phyloP scores from a whole-genome alignment of 2,113 vertebrate species.

The Vidua macroura region DNA sequence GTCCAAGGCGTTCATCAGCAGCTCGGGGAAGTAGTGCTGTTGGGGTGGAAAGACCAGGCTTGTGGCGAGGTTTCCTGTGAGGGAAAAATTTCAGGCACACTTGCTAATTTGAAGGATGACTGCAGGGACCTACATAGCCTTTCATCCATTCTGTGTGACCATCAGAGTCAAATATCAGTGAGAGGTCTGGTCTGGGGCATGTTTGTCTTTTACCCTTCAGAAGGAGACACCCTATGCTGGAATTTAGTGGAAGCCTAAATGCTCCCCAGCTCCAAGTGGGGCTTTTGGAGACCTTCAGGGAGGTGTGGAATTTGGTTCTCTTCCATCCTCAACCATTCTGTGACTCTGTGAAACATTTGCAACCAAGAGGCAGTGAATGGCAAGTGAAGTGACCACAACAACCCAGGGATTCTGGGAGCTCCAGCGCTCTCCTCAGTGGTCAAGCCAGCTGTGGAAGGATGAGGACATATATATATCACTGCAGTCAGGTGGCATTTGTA shows the following conservation, averaged over 20 bases:
- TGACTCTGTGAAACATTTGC: neutral
- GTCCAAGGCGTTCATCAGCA: neutral
- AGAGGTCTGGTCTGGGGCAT: neutral
- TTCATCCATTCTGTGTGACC: neutral
- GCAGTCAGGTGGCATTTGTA: neutral
- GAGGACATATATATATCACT: fast-evolving
- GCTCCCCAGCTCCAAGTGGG: neutral
- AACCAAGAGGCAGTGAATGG: neutral
- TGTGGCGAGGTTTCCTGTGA: neutral
- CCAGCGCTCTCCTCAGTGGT: fast-evolving
- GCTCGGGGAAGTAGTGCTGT: fast-evolving
- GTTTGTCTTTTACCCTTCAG: neutral
- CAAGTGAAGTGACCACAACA: neutral
- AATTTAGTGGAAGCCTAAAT: neutral
- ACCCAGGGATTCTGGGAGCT: neutral
- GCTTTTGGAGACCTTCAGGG: neutral
- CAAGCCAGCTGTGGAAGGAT: neutral
- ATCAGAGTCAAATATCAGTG: neutral
- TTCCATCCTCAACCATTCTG: neutral
- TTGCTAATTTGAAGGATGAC: neutral
- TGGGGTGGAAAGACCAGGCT: neutral
- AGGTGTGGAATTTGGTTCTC: neutral
- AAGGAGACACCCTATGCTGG: neutral
- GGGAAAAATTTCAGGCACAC: neutral
- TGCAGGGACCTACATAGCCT: fast-evolving